These are phyloP conservation scores for Malthinus seriepunctatus DNA, from an alignment of 2,888 invertebrate species.

Conservation along the genomic window DNA sequence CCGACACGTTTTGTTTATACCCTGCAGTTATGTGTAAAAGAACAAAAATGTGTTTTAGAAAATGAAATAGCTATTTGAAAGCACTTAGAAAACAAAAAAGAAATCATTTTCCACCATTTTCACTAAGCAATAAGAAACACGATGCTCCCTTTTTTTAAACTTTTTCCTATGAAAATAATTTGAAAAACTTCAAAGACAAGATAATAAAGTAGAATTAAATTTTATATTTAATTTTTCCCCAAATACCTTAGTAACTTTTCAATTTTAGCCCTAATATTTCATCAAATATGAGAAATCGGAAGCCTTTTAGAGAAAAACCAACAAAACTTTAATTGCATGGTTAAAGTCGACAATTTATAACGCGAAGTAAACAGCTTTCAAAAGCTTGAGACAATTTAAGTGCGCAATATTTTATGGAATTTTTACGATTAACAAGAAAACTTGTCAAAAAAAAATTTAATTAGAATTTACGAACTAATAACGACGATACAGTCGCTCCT, in stretches of 20 bases:
- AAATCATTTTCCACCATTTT: not conserved
- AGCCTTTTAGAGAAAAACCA: constrained; percentile 1
- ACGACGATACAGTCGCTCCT: not conserved
- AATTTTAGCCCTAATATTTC: constrained; percentile 2
- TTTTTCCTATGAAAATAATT: no score
- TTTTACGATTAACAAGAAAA: constrained; percentile 20
- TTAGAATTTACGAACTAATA: constrained; percentile 22
- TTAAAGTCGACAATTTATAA: constrained; percentile 24
- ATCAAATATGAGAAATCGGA: not conserved
- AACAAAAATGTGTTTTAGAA: not conserved
- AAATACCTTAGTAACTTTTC: not conserved
- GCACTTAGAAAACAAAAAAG: not conserved
- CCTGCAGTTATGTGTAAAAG: not conserved
- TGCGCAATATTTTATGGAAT: constrained; percentile 20
- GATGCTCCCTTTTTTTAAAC: no score
- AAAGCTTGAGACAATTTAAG: constrained; percentile 20
- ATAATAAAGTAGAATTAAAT: not conserved
- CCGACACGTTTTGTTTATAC: not conserved
- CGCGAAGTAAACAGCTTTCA: constrained; percentile 18
- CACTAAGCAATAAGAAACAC: no score
- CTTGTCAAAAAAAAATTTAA: constrained; percentile 17
- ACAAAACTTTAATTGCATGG: constrained; percentile 18
- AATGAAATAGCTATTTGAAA: not conserved
- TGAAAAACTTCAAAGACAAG: not conserved
- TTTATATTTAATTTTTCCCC: not conserved